Conservation (phyloP, 2,797 vertebrate species). For the Myiothlypis coronata region DNA sequence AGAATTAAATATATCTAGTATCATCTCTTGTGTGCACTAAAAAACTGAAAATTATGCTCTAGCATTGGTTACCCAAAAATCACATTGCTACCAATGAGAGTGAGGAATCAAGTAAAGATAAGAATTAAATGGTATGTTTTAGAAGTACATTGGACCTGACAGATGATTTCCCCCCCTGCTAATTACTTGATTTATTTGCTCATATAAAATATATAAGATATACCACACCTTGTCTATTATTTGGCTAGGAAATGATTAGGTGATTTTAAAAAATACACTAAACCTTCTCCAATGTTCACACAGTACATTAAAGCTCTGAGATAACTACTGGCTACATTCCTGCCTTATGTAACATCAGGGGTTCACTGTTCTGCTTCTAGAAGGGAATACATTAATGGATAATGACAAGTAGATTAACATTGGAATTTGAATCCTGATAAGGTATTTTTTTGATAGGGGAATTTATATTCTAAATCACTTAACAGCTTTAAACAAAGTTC, state of each 20-base stretch:
- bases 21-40: neutral
- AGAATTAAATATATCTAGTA: neutral
- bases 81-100: neutral
- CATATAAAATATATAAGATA: neutral
- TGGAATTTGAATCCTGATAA: neutral
- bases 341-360: neutral
- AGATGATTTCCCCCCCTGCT: neutral
- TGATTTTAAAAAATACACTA: neutral
- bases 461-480: neutral
- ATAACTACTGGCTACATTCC: neutral
- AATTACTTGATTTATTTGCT: neutral
- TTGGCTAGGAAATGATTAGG: neutral
- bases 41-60: neutral
- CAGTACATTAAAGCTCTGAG: neutral
- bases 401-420: neutral
- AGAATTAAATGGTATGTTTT: neutral
- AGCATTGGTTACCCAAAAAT: neutral
- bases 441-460: neutral
- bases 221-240: neutral
- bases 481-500: neutral
- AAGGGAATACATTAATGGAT: neutral
- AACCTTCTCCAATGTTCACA: neutral
- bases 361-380: neutral
- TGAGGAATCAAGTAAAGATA: neutral
- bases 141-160: neutral